A percentile compares a stretch with the other conserved stretches of the same genome.
phyloP scores from a whole-genome alignment of 2,888 invertebrate species.

The Drosophila pullipes region DNA sequence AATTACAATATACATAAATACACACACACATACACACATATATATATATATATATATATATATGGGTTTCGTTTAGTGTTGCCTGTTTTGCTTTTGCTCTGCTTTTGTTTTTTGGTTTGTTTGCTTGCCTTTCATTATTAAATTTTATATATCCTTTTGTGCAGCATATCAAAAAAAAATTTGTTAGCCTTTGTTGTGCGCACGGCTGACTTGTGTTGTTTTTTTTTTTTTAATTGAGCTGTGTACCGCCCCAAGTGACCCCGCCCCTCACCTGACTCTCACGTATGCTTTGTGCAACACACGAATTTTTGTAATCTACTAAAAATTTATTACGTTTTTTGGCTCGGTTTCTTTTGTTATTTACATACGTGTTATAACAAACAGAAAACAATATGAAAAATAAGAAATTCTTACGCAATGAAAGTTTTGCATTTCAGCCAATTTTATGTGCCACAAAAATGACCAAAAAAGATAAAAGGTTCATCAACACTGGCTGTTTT shows the following conservation, averaged over 20 bases:
- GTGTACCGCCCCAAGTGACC: neutral
- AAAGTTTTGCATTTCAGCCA: slow-evolving; percentile 50
- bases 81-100: slow-evolving; percentile 16
- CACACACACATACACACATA: neutral
- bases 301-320: slow-evolving; percentile 67
- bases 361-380: slow-evolving; percentile 47
- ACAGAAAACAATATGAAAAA: slow-evolving; percentile 10
- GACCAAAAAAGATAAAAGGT: slow-evolving; percentile 20
- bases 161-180: slow-evolving; percentile 53
- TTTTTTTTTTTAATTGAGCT: slow-evolving; percentile 69
- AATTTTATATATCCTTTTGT: slow-evolving; percentile 72
- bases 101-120: slow-evolving; percentile 12
- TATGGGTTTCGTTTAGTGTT: slow-evolving; percentile 19
- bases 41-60: slow-evolving; percentile 6
- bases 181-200: slow-evolving; percentile 71
- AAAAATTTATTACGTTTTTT: slow-evolving; percentile 71
- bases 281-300: slow-evolving; percentile 52
- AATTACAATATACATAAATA: slow-evolving; percentile 25
- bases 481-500: slow-evolving; percentile 12
- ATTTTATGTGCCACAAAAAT: slow-evolving; percentile 40
- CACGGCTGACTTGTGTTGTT: slow-evolving; percentile 18
- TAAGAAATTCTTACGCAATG: slow-evolving; percentile 38
- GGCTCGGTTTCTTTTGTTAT: slow-evolving; percentile 47
- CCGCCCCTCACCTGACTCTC: neutral
- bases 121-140: slow-evolving; percentile 67